Evolutionary conservation across 1,140 invertebrate genomes (phyloP).

Genomic region (Macrobrachium rosenbergii): DNA sequence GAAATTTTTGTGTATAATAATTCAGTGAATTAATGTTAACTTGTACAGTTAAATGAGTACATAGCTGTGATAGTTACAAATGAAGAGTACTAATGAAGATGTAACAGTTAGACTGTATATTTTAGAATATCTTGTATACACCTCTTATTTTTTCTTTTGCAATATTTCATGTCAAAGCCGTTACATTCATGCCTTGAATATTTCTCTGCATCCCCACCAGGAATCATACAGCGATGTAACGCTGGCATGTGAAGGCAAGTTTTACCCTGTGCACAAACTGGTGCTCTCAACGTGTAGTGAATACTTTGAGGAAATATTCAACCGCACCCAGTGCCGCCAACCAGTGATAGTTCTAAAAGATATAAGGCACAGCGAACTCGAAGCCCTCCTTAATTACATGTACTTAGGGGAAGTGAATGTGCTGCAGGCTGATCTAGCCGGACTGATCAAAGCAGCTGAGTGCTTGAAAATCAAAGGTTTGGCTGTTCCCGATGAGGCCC

Average conservation of each 20-base stretch:
- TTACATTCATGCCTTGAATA: neutral
- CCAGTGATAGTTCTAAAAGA: conserved; percentile 59
- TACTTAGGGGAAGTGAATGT: conserved; percentile 59
- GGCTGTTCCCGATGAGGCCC: conserved; percentile 54
- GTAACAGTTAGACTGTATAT: too few species aligned
- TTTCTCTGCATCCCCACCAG: conserved; percentile 1
- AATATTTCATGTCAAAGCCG: too few species aligned
- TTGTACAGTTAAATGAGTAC: too few species aligned
- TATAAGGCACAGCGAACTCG: conserved; percentile 49
- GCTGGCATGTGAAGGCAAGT: conserved; percentile 55
- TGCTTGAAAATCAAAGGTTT: conserved; percentile 54
- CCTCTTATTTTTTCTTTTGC: neutral
- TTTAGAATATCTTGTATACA: neutral
- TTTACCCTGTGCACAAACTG: conserved; percentile 58
- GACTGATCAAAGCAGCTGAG: conserved; percentile 56
- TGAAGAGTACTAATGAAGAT: too few species aligned
- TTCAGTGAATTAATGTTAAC: too few species aligned
- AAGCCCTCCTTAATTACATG: conserved; percentile 56
- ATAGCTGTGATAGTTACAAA: too few species aligned
- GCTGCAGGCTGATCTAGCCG: conserved; percentile 53
- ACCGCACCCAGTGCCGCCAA: conserved; percentile 52
- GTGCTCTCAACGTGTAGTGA: conserved; percentile 58
- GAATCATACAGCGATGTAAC: conserved; percentile 57
- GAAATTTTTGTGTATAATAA: too few species aligned
- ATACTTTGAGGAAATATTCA: conserved; percentile 58